Evolutionary conservation across 2,888 invertebrate genomes (phyloP).

Genomic region (Artemia sinica): DNA sequence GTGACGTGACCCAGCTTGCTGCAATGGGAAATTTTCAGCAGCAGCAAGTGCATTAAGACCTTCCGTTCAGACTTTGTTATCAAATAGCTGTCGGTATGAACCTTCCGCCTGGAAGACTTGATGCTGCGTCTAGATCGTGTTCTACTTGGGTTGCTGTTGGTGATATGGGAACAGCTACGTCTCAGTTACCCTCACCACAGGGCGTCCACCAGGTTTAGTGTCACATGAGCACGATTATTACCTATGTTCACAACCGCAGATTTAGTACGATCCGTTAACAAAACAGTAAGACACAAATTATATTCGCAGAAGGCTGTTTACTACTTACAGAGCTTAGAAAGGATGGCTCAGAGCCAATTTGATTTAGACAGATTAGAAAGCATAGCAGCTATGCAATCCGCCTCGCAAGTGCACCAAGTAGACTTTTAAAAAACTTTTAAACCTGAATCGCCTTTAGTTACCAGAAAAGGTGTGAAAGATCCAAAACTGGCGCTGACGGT

Average conservation of each 20-base stretch:
- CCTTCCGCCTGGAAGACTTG: constrained; percentile 33
- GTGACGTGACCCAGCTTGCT: constrained; percentile 48
- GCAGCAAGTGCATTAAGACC: constrained; percentile 27
- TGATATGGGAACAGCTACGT: constrained; percentile 47
- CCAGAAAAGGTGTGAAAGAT: constrained; percentile 24
- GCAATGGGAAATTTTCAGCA: constrained; percentile 34
- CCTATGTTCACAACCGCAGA: constrained; percentile 43
- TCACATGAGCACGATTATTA: constrained; percentile 28
- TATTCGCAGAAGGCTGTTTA: constrained; percentile 54
- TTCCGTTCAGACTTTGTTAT: constrained; percentile 41
- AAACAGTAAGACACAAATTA: constrained; percentile 67
- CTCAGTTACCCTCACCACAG: constrained; percentile 68
- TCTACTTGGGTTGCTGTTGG: constrained; percentile 76
- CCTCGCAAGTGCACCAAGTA: constrained; percentile 24
- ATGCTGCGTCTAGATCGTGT: constrained; percentile 50
- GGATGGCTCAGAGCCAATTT: constrained; percentile 67
- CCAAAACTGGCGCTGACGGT: constrained; percentile 41
- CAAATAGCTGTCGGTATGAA: constrained; percentile 21
- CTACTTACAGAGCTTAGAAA: constrained; percentile 63
- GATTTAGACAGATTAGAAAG: constrained; percentile 42
- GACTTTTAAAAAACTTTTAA: constrained; percentile 22
- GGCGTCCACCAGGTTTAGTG: constrained; percentile 28
- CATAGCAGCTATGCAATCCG: constrained; percentile 29
- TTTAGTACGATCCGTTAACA: constrained; percentile 55
- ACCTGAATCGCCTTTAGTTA: constrained; percentile 25